Conservation (phyloP, 2,113 vertebrate genomes). For the Coturnix japonica region DNA sequence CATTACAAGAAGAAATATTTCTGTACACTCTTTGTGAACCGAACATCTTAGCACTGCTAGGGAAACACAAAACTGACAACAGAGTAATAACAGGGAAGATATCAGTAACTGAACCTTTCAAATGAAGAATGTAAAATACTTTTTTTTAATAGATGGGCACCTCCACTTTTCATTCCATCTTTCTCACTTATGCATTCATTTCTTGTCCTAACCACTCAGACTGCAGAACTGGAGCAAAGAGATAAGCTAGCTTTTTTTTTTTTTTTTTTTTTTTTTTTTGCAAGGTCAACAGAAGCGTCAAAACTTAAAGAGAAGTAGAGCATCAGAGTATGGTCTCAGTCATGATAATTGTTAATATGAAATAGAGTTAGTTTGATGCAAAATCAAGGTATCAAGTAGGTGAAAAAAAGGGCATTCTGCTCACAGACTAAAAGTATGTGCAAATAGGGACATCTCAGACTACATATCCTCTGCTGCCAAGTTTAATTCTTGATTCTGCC, state of each 20-base stretch:
- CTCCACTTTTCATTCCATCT: background rate
- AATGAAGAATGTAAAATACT: background rate
- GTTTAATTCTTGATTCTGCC: background rate
- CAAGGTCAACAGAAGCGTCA: background rate
- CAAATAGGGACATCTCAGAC: background rate
- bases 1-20: background rate
- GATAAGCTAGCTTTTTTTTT: background rate
- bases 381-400: background rate
- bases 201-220: background rate
- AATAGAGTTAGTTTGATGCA: background rate
- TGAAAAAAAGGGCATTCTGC: background rate
- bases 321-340: background rate
- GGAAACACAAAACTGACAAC: background rate
- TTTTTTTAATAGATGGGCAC: background rate
- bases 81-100: background rate
- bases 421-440: background rate
- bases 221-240: background rate
- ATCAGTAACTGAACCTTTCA: background rate
- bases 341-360: background rate
- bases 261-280: background rate
- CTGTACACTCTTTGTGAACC: background rate
- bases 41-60: rapidly evolving
- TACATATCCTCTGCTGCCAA: background rate
- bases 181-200: background rate
- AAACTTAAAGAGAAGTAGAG: background rate